Evolutionary conservation across 1,140 invertebrate species (phyloP).

Genomic region (Atta cephalotes): DNA sequence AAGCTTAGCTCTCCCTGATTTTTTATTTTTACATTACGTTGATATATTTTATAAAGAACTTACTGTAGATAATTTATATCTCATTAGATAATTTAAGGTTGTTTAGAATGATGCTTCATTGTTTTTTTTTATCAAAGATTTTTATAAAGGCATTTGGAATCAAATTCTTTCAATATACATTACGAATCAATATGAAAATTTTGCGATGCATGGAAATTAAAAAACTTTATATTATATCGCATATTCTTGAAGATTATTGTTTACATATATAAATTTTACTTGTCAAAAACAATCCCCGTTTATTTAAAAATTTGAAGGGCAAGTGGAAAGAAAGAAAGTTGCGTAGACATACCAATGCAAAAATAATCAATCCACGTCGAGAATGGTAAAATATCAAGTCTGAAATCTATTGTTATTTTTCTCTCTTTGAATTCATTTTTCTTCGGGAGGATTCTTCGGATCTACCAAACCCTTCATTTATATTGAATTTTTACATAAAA

Average conservation of each 20-base stretch:
- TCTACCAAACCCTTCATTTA: constrained; percentile 9
- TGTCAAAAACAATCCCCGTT: background rate
- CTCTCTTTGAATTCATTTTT: background rate
- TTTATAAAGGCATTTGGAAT: background rate
- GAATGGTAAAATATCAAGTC: constrained; percentile 11
- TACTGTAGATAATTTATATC: background rate
- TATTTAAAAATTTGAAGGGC: background rate
- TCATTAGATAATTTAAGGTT: constrained; percentile 2
- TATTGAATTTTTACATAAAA: constrained; percentile 37
- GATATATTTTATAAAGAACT: background rate
- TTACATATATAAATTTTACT: background rate
- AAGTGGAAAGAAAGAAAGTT: constrained; percentile 13
- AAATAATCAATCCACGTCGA: constrained; percentile 2
- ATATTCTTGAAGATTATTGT: constrained; percentile 1
- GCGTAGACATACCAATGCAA: background rate
- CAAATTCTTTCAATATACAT: background rate
- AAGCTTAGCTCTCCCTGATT: background rate
- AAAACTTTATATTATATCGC: background rate
- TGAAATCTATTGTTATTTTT: background rate
- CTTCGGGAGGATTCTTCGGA: background rate
- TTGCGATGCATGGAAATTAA: background rate
- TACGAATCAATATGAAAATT: background rate
- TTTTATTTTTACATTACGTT: background rate
- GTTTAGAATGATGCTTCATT: background rate
- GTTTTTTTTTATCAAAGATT: constrained; percentile 9